Evolutionary conservation across 1,140 invertebrate species (phyloP), one percentile per base, ranked within the genome.

Genomic region (Drosophila tristis): DNA sequence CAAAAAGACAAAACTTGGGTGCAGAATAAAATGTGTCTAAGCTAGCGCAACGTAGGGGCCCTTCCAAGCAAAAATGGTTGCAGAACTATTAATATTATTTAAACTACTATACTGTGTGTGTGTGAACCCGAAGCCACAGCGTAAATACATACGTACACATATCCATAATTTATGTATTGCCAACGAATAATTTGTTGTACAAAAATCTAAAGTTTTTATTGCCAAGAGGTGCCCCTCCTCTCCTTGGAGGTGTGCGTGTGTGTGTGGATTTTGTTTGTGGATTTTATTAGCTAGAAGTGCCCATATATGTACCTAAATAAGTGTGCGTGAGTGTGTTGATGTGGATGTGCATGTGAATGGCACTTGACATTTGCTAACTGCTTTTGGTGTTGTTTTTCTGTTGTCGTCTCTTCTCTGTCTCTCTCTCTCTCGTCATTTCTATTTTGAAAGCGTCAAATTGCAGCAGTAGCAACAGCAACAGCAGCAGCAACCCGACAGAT

Each of bases 321-420:
- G 13, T 26, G 25, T 56, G 35, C 20, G 2, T 15, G 35, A 9
- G 49, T 50, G 43, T 29, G 9, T 35, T 11, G 11, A 39, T 39
- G 35, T 39, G 9, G 1, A 9, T 31, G 39, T 49, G 16, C 51
- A 54, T 53, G 66, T 70, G 67, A 50, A 59, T 78, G 80, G 49
- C 80, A 74, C 80, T 79, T 84, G 80, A 84, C 80, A 84, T 84
- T 84, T 84, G 71, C 68, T 59, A 54, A 78, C 62, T 67, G 61
- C 60, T 65, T 74, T 73, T 65, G 5, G 68, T 42, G 23, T 25
- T 54, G 42, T 54, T 11, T 23, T 45, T 48, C 48, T 51, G 31
- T 29, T 53, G 53, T 62, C 45, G 35, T 35, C 26, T 31, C 42
- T 49, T 67, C 26, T 25, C 3, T 25, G 23, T 25, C 2, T 4